Percentiles rank a stretch among this genome's conserved stretches.
Conservation (phyloP, 2,888 invertebrate genomes). For the Parnassius orleans region DNA sequence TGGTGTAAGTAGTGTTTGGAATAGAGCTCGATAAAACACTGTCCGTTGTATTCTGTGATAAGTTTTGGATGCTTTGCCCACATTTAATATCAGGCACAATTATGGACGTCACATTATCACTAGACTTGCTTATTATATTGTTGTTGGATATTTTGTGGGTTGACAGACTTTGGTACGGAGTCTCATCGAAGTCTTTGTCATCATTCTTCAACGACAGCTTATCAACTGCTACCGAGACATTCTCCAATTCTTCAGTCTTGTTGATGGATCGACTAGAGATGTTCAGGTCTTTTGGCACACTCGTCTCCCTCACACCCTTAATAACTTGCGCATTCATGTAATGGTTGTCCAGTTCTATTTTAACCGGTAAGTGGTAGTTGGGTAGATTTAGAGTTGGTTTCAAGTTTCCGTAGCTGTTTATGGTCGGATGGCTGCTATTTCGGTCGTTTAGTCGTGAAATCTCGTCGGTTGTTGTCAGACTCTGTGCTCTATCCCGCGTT, state of each 20-base stretch:
- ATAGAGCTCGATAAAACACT: slow-evolving; percentile 54
- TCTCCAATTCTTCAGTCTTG: slow-evolving; percentile 45
- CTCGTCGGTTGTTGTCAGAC: slow-evolving; percentile 87
- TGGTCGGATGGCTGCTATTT: slow-evolving; percentile 61
- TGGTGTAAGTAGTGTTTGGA: slow-evolving; percentile 56
- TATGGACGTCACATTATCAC: slow-evolving; percentile 69
- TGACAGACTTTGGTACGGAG: slow-evolving; percentile 71
- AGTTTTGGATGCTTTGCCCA: slow-evolving; percentile 35
- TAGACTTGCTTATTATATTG: slow-evolving; percentile 44
- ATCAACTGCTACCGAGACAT: slow-evolving; percentile 53
- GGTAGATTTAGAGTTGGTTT: slow-evolving; percentile 41
- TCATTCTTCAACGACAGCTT: slow-evolving; percentile 56
- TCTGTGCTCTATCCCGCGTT: slow-evolving; percentile 81
- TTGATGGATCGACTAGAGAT: slow-evolving; percentile 48
- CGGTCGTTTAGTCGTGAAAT: slow-evolving; percentile 70
- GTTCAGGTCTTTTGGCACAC: slow-evolving; percentile 59
- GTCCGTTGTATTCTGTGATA: slow-evolving; percentile 45
- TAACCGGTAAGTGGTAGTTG: slow-evolving; percentile 40
- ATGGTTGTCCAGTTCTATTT: slow-evolving; percentile 56
- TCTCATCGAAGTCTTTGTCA: slow-evolving; percentile 63
- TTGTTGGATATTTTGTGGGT: slow-evolving; percentile 58
- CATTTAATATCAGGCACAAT: slow-evolving; percentile 47
- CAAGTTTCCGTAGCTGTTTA: slow-evolving; percentile 49
- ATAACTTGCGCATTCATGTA: slow-evolving; percentile 75
- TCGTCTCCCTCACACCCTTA: slow-evolving; percentile 64